Base-by-base conservation (phyloP, 2,113 vertebrate genomes). In the Cyanoderma ruficeps region DNA sequence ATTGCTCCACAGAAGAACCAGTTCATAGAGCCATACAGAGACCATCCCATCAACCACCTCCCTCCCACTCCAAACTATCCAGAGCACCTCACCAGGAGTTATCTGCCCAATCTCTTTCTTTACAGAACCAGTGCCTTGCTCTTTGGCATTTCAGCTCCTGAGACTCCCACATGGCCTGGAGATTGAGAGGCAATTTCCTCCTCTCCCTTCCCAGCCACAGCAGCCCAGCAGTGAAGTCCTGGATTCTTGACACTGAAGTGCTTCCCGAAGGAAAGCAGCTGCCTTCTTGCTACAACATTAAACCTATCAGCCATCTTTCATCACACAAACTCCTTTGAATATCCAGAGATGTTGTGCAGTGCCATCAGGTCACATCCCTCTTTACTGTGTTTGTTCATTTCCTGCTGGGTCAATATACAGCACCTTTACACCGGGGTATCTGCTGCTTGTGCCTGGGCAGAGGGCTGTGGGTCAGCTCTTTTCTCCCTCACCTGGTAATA, bases 81-180 rank as follows among this genome's bases (percentile, higher is more conserved):
- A 9, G 53, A 52, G 27, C 21, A 44, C 22, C 31, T 64, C 60
- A 22, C 10, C 0, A 0, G 28, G 23, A 2, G 0, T 10, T n/a
- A 39, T 6, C 5, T 39, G 52, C 11, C 6, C 18, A 59, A 0
- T 9, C 22, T 63, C 35, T 42, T 55, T 27, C 9, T 59, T 39
- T 61, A 25, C 28, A 37, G 44, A 80, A 9, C 11, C 10, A 33
- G 13, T 2, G 1, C 15, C 30, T 79, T 61, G 27, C 10, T 52
- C 35, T 22, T 64, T 31, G 14, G 17, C 17, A 25, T 94, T 88
- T 86, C 63, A 33, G 31, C 21, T 77, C 2, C 1, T 55, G 56
- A 21, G 31, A 13, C 13, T 78, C 78, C 14, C 16, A 49, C 31
- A 3, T 21, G 41, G 28, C 15, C 71, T 69, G 68, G n/a, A 86